phyloP scores from a whole-genome alignment of 2,888 invertebrate genomes.

The Sinohyriopsis cumingii region DNA sequence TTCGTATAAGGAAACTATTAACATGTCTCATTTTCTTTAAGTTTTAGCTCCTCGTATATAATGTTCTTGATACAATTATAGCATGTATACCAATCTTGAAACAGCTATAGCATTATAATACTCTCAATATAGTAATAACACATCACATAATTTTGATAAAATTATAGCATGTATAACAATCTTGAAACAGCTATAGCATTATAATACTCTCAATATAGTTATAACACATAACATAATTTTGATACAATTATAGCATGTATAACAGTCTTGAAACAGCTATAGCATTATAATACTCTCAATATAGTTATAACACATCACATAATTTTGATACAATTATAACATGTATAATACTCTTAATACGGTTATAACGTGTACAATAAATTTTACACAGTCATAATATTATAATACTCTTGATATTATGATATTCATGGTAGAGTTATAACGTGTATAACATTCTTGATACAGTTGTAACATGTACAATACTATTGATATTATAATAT shows the following conservation, averaged over 20 bases:
- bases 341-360: too few relatives aligned
- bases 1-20: too few relatives aligned
- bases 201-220: neutral
- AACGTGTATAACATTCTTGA: constrained; percentile 3
- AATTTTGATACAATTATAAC: too few relatives aligned
- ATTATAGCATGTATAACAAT: neutral
- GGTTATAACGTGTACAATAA: constrained; percentile 1
- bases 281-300: too few relatives aligned
- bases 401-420: neutral
- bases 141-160: neutral
- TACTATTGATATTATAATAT: too few relatives aligned
- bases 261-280: constrained; percentile 1
- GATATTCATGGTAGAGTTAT: neutral
- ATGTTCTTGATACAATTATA: too few relatives aligned
- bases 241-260: neutral
- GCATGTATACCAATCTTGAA: too few relatives aligned
- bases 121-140: neutral
- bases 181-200: constrained; percentile 1
- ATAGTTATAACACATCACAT: too few relatives aligned
- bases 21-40: too few relatives aligned
- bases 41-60: too few relatives aligned
- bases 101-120: constrained; percentile 1
- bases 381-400: neutral
- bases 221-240: constrained; percentile 1
- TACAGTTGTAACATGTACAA: neutral